A percentile compares a stretch with the other conserved stretches of the same genome.
These are phyloP conservation scores for Phylloscopus collybita DNA, from an alignment of 2,797 vertebrate species.

Conservation along the genomic window DNA sequence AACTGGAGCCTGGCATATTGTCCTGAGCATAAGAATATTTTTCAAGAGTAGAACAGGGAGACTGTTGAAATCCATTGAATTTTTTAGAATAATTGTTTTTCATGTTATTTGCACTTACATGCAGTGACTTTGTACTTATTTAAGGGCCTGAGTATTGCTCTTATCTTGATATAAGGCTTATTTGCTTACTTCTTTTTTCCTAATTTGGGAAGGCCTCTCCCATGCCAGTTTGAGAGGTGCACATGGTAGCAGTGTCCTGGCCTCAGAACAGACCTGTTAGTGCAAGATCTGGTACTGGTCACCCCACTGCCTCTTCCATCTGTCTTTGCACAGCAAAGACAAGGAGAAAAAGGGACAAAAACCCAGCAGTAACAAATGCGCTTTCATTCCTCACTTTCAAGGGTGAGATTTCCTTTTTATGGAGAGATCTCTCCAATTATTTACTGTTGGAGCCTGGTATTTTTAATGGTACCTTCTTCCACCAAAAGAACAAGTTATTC, in stretches of 20 bases:
- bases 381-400: background rate
- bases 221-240: background rate
- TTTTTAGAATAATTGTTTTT: background rate
- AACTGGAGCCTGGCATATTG: background rate
- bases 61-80: background rate
- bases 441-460: background rate
- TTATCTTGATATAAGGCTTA: background rate
- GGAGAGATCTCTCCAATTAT: background rate
- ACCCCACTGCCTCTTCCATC: background rate
- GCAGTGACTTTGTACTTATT: background rate
- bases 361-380: background rate
- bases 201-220: background rate
- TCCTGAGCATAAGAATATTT: background rate
- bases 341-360: background rate
- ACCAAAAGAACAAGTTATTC: constrained; percentile 51
- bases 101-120: background rate
- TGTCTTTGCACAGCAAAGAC: background rate
- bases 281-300: background rate
- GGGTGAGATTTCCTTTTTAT: background rate
- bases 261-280: background rate
- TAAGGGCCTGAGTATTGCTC: background rate
- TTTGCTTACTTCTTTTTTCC: background rate
- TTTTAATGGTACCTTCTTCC: constrained; percentile 23
- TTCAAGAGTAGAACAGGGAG: background rate
- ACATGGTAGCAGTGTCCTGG: background rate